Evolutionary conservation across 23 tunicate species (phyloP).

Genomic region (Trididemnum miniatum): DNA sequence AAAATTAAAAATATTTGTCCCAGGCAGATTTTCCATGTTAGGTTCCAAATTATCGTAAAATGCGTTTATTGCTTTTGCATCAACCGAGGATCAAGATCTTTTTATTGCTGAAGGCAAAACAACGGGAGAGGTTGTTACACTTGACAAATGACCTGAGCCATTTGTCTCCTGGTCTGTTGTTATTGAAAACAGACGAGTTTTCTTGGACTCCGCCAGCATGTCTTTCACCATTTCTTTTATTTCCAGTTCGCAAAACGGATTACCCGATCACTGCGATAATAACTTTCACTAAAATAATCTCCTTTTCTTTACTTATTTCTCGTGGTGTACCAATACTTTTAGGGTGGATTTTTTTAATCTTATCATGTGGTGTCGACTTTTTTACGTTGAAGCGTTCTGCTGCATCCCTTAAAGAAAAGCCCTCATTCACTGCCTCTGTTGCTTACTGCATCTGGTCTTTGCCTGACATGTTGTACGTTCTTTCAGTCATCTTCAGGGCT

Average conservation of each 20-base stretch:
- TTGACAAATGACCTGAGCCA: neutral
- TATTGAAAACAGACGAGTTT: neutral
- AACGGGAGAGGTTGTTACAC: neutral
- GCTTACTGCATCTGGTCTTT: too few relatives aligned
- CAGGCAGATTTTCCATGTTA: neutral
- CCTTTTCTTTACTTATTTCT: neutral
- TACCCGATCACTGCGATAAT: neutral
- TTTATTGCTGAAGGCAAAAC: neutral
- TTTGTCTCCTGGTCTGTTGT: neutral
- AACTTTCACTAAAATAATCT: neutral
- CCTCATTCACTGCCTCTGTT: neutral
- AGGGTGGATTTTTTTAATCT: neutral
- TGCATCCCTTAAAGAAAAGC: neutral
- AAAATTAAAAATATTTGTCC: too few relatives aligned
- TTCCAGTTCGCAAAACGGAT: neutral
- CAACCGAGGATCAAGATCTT: neutral
- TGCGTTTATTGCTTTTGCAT: neutral
- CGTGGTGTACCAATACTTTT: neutral
- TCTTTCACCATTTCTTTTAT: neutral
- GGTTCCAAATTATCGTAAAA: neutral
- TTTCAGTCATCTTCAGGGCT: too few relatives aligned
- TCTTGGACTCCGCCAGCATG: neutral
- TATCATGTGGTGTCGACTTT: neutral
- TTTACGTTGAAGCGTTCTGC: neutral
- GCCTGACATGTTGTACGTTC: too few relatives aligned